Base-by-base conservation (phyloP, 2,888 invertebrate species). In the Netelia virgata region DNA sequence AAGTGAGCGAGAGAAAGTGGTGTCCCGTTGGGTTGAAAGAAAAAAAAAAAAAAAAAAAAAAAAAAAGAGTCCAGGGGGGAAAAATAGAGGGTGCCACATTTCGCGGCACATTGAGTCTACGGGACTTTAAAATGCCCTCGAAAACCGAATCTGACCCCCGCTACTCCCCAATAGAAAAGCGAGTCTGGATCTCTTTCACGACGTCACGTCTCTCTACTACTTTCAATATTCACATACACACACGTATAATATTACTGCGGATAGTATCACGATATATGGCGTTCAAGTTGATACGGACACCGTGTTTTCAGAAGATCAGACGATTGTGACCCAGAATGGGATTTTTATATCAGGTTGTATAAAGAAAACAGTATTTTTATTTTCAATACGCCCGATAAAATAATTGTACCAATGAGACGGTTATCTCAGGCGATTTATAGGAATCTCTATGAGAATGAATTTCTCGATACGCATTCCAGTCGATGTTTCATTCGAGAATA, bases 51-150 rank as follows among this genome's bases (percentile, higher is more conserved):
- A 50, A 36, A n/a, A 80, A 75, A 79, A 75, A 69, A 61, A 53
- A 23, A 28, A 61, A 50, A 50, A 36, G 72, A 80, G 77, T 70
- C 28, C 28, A 61, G 78, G 36, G 53, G 43, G 63, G 83, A 61
- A 66, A 76, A 66, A 47, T 55, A 43, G 64, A 74, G 74, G 84
- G 85, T 86, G 89, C 88, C 90, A 90, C 91, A 92, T 92, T 92
- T 92, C 91, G 91, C 92, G 92, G 90, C 88, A 92, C 92, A 92
- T 92, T 92, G 92, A 91, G 87, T 88, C 89, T 82, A 88, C 88
- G 90, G 77, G 91, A 91, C 89, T 92, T 92, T 90, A 91, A 92
- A 91, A 90, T 90, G 89, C 86, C 76, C 84, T 82, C 82, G 75
- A 75, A 78, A 86, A 82, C 87, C 74, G 76, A 87, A 86, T 87